Evolutionary conservation across 2,888 invertebrate species (phyloP), one percentile per base, ranked within the genome.

Genomic region (Agonopterix heracliana): DNA sequence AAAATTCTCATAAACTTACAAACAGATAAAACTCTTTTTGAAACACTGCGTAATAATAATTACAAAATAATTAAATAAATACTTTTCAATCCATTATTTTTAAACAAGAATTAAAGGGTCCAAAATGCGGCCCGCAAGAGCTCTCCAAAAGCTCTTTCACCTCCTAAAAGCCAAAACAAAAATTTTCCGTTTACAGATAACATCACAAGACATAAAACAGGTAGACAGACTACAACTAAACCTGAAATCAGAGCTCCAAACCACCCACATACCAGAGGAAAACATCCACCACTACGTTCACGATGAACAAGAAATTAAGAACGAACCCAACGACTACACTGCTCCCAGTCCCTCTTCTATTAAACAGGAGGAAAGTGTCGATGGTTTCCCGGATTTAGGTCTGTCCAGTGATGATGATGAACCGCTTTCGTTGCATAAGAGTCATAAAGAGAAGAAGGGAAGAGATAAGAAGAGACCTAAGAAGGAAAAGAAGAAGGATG

Each of bases 391-490:
- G 9, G 52, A 53, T 14, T 49, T 53, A 5, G 51, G 50, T 2
- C 41, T 63, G 9, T 70, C 71, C 1, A 78, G 74, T 60, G 78
- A 75, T 56, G 81, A 78, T 53, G 75, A 85, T 57, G 80, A 81
- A 50, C 83, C 83, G 0, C 53, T 84, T 1, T 75, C 79, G 0
- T 35, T 74, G 7, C 78, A 74, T 50, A 80, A 80, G 49, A 71
- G 50, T 12, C 57, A 57, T 26, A 71, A 74, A 53, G 68, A 65
- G 13, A 73, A 69, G 49, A 70, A 66, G 42, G 52, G 51, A 26
- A 62, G 62, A 53, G 65, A 64, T 44, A 68, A 74, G 54, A 58
- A 57, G 41, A 47, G 59, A 54, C 63, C 61, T 51, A 60, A 59
- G 53, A 59, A 44, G 56, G 34, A 60, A 55, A 47, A 61, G 49